Conservation (phyloP, 2,797 vertebrate genomes). For the Ambastaia sidthimunki region DNA sequence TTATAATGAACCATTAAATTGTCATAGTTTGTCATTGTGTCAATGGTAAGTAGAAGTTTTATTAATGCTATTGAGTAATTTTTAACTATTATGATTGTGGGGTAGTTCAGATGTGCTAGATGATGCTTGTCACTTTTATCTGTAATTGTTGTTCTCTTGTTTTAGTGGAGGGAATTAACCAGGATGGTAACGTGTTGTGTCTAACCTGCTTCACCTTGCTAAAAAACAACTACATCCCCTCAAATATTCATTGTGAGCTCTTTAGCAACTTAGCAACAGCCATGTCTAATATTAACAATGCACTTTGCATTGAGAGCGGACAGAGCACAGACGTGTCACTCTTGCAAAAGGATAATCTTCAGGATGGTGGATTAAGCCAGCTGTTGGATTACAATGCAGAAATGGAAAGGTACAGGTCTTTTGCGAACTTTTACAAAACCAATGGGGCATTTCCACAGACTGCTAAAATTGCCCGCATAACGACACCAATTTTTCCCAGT, state of each 20-base stretch:
- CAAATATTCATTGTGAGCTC: conserved; percentile 64
- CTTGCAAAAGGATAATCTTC: conserved; percentile 93
- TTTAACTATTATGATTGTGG: conserved; percentile 19
- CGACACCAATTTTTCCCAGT: conserved; percentile 93
- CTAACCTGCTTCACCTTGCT: conserved; percentile 74
- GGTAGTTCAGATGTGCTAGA: conserved; percentile 35
- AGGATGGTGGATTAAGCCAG: conserved; percentile 93
- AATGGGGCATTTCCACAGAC: conserved; percentile 93
- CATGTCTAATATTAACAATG: conserved; percentile 92
- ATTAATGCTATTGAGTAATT: conserved; percentile 60
- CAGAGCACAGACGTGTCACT: conserved; percentile 88
- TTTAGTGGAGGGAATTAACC: conserved; percentile 75
- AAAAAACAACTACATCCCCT: conserved; percentile 68
- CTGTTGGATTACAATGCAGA: conserved; percentile 98
- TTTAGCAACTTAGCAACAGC: conserved; percentile 61
- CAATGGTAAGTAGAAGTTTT: conserved; percentile 64
- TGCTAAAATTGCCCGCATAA: conserved; percentile 95
- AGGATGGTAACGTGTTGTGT: conserved; percentile 79
- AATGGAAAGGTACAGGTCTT: conserved; percentile 96
- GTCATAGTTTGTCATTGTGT: conserved; percentile 58
- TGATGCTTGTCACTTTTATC: conserved; percentile 65
- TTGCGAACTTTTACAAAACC: conserved; percentile 96
- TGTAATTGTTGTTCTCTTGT: conserved; percentile 77
- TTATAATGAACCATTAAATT: conserved; percentile 64
- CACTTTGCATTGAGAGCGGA: conserved; percentile 92